A percentile compares a stretch with the other conserved stretches of the same genome.
phyloP scores from a whole-genome alignment of 2,797 vertebrate species.

The Ispidina lecontei region DNA sequence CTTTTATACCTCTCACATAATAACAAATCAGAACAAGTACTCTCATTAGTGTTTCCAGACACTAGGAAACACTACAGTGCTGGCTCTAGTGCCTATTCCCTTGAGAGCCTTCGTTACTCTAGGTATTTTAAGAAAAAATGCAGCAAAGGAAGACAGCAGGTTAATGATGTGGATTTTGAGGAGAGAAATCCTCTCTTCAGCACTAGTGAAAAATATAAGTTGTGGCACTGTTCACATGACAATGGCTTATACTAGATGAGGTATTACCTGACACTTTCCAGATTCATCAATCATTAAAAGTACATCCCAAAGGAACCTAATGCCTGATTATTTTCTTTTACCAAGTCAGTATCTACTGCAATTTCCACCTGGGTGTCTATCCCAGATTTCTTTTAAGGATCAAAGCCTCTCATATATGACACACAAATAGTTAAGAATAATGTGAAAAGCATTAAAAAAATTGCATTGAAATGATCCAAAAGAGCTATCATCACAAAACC shows the following conservation, averaged over 20 bases:
- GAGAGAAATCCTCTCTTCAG: neutral
- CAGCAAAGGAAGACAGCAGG: neutral
- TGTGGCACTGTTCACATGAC: neutral
- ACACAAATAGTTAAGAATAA: neutral
- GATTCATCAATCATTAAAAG: neutral
- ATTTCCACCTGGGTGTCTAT: neutral
- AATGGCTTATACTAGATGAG: neutral
- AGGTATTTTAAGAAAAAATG: neutral
- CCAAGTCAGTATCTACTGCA: neutral
- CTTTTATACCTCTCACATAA: neutral
- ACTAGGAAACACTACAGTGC: neutral
- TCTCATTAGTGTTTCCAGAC: neutral
- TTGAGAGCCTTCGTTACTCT: neutral
- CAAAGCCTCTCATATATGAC: neutral
- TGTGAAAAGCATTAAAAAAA: neutral
- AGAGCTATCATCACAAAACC: neutral
- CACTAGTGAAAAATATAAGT: neutral
- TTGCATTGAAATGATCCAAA: neutral
- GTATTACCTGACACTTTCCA: neutral
- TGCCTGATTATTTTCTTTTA: neutral
- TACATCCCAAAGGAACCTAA: neutral
- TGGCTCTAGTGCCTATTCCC: constrained; percentile 78
- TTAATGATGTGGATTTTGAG: neutral
- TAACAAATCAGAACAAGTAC: neutral
- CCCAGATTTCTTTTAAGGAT: neutral